Evolutionary conservation across 2,888 invertebrate species (phyloP), one percentile per base, ranked within the genome.

Genomic region (Villa cingulata): DNA sequence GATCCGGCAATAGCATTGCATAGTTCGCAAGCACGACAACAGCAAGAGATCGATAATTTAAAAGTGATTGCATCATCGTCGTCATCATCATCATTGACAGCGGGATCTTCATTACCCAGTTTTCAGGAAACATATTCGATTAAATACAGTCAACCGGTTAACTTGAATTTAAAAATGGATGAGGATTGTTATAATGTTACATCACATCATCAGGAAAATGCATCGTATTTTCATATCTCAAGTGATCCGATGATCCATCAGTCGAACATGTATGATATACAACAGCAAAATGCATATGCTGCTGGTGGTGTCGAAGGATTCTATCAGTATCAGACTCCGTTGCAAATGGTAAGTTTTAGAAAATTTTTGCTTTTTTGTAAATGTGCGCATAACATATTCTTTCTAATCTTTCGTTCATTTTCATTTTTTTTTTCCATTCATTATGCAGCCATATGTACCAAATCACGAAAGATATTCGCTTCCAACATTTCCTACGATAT

Each of bases 121-220:
- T 88, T 88, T 72, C 86, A 89, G 72, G 89, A 89, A 71, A 89
- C 86, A 27, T 87, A 87, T 68, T 84, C 85, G 49, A 78, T 85
- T 43, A 80, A 83, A 53, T 83, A 83, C 62, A 77, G 77, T 51
- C 78, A 76, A 65, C 73, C 79, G 64, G 74, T 76, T 58, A 62
- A 62, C 47, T 74, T 80, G 57, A 80, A 80, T 29, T 78, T 85
- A 59, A 87, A 87, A 70, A 86, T 87, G 86, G 87, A 87, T 64
- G 87, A 87, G 61, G 87, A 86, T 59, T 85, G 85, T 62, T 86
- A 81, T 64, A 82, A 34, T 32, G 4, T 47, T 12, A 43, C 68
- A 66, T 46, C 49, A 34, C 54, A 53, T 18, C 53, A 52, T 32
- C 45, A 49, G 16, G 48, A 43, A 15, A 48, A 50, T 43, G 49